Base-by-base conservation (phyloP, 2,888 invertebrate species). In the Sturmia bella region DNA sequence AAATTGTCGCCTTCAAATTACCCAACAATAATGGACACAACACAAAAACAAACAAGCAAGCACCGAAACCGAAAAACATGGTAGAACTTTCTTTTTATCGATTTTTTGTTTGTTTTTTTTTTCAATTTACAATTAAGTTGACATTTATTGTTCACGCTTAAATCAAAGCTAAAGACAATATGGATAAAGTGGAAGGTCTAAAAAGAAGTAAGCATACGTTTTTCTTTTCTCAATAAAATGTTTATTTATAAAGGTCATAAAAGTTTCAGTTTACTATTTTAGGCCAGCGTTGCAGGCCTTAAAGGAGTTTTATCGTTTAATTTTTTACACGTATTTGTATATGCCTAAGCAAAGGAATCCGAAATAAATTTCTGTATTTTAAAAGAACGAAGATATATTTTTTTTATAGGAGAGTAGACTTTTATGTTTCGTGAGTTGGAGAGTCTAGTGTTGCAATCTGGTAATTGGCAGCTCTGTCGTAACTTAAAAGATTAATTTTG, bases 111-210 rank as follows among this genome's bases (percentile, higher is more conserved):
- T n/a, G n/a, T n/a, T n/a, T n/a, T n/a, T 69, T 37, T 68, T 69
- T 83, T 86, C 85, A 86, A 86, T 90, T 89, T 89, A 87, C 89
- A 89, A 89, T 90, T 90, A 90, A 89, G 89, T 64, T 90, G 91
- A 90, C 91, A 90, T 90, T 90, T 91, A 90, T 89, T 90, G 89
- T 89, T 89, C 87, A 89, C 89, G 88, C 89, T 88, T 87, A 89
- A 89, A 89, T 89, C 88, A 56, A 63, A 63, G 66, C 50, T 39
- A 48, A 39, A 48, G 39, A 63, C 43, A 64, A 41, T 63, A 32
- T 39, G 32, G 32, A 17, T 45, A 21, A 45, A 7, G 24, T 43
- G 32, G 11, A 4, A 45, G 45, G 27, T 17, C 3, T 0, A 39
- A 52, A 50, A 11, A 50, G 32, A 21, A 13, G 15, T 3, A 37